These are phyloP conservation scores for Dissostichus mawsoni DNA, from an alignment of 2,113 vertebrate species.

Conservation along the genomic window DNA sequence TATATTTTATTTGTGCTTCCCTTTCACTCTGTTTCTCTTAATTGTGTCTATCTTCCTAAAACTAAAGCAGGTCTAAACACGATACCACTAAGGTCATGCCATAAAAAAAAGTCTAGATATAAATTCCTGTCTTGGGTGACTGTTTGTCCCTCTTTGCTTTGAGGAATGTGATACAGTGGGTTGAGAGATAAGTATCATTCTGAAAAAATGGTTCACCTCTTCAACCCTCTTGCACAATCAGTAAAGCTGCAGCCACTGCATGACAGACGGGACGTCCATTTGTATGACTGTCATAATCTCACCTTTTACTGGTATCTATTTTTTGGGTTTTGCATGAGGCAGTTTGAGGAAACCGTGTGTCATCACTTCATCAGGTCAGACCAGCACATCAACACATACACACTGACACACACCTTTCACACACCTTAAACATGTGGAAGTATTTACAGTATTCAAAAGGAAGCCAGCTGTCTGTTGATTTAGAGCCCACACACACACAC, in stretches of 20 bases:
- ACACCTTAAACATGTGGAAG: conserved; percentile 36
- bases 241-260: background rate
- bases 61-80: conserved; percentile 31
- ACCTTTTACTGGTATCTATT: conserved; percentile 26
- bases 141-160: conserved; percentile 29
- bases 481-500: background rate
- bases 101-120: conserved; percentile 7
- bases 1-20: conserved; percentile 9
- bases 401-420: conserved; percentile 22
- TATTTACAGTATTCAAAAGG: conserved; percentile 48
- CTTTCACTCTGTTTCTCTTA: conserved; percentile 7
- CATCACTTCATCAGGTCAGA: conserved; percentile 65
- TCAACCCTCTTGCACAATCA: conserved; percentile 31
- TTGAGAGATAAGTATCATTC: conserved; percentile 43
- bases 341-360: conserved; percentile 13
- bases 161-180: conserved; percentile 51
- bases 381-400: conserved; percentile 46
- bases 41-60: conserved; percentile 36
- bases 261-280: background rate
- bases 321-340: conserved; percentile 30
- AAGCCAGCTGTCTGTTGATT: background rate
- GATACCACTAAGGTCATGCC: conserved; percentile 42
- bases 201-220: conserved; percentile 42
- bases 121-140: conserved; percentile 40
- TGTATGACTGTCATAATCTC: background rate